Conservation (phyloP, 1,140 invertebrate species). For the Eupeodes corollae region DNA sequence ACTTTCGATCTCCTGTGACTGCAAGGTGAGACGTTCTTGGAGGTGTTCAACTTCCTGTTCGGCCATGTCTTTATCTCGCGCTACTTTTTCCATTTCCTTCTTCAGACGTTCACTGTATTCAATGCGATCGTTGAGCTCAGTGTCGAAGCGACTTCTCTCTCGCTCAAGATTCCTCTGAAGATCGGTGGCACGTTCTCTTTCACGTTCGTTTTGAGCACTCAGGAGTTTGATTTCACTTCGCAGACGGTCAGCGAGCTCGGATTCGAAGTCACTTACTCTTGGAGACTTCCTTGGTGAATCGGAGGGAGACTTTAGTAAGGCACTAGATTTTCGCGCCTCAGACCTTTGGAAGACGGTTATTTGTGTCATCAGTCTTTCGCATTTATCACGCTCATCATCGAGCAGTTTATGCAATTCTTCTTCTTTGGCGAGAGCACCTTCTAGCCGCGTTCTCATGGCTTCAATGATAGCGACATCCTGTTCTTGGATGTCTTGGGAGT, state of each 20-base stretch:
- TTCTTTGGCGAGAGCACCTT: constrained; percentile 48
- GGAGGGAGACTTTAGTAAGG: constrained; percentile 23
- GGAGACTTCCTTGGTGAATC: constrained; percentile 30
- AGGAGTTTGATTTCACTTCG: constrained; percentile 41
- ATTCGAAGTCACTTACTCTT: constrained; percentile 30
- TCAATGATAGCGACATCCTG: constrained; percentile 51
- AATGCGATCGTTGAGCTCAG: constrained; percentile 42
- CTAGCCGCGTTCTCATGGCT: constrained; percentile 48
- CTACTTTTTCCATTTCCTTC: constrained; percentile 30
- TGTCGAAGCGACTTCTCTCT: constrained; percentile 39
- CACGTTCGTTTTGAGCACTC: constrained; percentile 41
- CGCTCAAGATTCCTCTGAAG: constrained; percentile 37
- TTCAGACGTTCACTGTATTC: constrained; percentile 44
- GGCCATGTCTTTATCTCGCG: constrained; percentile 26
- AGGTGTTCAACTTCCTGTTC: constrained; percentile 30
- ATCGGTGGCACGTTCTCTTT: constrained; percentile 38
- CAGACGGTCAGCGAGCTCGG: constrained; percentile 38
- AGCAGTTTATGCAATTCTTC: constrained; percentile 48
- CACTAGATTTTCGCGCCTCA: constrained; percentile 25
- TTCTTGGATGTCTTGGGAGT: constrained; percentile 41
- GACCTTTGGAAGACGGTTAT: constrained; percentile 25
- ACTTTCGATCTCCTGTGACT: constrained; percentile 31
- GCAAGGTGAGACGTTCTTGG: constrained; percentile 28
- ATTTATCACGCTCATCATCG: constrained; percentile 41
- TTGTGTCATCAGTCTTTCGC: constrained; percentile 41